Percentiles rank a stretch among this genome's conserved stretches.
phyloP scores from a whole-genome alignment of 2,113 vertebrate genomes.

The Apodemus sylvaticus region DNA sequence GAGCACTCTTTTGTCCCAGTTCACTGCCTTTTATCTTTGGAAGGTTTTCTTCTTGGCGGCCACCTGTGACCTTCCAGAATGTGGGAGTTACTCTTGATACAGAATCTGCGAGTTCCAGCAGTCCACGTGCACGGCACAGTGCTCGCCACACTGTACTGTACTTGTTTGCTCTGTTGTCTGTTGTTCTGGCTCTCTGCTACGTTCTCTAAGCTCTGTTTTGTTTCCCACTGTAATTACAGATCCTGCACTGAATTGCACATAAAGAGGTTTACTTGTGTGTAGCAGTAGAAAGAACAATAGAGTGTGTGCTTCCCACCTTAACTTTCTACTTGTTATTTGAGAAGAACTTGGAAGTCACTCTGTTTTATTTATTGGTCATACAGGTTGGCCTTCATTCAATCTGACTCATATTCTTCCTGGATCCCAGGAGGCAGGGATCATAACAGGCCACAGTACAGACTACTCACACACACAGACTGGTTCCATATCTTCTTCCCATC shows the following conservation, averaged over 20 bases:
- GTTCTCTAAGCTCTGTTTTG: background rate
- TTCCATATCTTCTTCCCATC: background rate
- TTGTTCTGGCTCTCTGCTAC: background rate
- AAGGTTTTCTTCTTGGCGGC: background rate
- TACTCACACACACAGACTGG: fast-evolving
- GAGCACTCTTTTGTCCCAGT: background rate
- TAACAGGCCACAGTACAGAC: background rate
- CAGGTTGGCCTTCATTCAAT: background rate
- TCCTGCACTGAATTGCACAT: background rate
- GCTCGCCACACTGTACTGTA: background rate
- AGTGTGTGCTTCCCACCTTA: background rate
- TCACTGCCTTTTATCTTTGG: background rate
- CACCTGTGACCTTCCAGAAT: background rate
- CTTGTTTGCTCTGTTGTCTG: background rate
- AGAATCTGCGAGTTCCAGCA: background rate
- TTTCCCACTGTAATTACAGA: background rate
- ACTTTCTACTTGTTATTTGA: slow-evolving; percentile 17
- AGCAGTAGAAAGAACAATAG: background rate
- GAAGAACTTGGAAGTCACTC: background rate
- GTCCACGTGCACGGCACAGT: background rate
- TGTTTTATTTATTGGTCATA: background rate
- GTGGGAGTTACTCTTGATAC: background rate
- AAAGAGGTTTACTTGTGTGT: background rate
- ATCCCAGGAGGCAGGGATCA: background rate
- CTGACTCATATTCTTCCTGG: background rate